Base-by-base conservation (phyloP, 2,113 vertebrate species). In the Lepus timidus region DNA sequence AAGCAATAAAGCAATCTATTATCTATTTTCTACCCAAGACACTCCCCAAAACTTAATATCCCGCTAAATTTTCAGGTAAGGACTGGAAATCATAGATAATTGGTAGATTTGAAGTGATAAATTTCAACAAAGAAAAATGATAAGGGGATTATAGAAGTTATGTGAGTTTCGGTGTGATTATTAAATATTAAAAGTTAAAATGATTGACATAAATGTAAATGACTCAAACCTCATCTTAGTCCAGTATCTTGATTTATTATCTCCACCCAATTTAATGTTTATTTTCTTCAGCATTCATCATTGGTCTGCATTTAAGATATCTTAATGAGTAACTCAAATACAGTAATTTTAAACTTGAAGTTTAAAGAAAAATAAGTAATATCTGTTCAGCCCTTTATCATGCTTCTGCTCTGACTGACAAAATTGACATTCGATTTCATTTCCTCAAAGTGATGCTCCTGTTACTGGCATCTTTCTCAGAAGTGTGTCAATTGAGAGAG, bases 351-450 rank as follows among this genome's bases (percentile, higher is more conserved):
- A 44, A 93, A 70, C 14, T 36, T 84, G 20, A 92, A 73, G 20
- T 84, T 91, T 84, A 82, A 85, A 68, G 87, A 49, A 84, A 96
- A 95, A 51, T 52, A 90, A 92, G 17, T 88, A 20, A 49, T n/a
- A 33, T 64, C 13, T 58, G 2, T 17, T 94, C 10, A 85, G 23
- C 17, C 64, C 11, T 78, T 73, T 39, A 58, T 81, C 52, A 61
- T n/a, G 58, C 3, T 85, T 88, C 33, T 9, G 82, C 39, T 91
- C 39, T 65, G 39, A 88, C 55, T 73, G 51, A 52, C 23, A 85
- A 93, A 90, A 93, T 80, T 85, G 61, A 88, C 92, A 80, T 36
- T 92, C n/a, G 52, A 75, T 85, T 86, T 88, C 27, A 90, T 90
- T 94, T 95, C 23, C 85, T 88, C 44, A 51, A 58, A 84, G 7